These are phyloP conservation scores for Cryptomyrus ogoouensis DNA, from an alignment of 2,113 vertebrate genomes.

Conservation along the genomic window DNA sequence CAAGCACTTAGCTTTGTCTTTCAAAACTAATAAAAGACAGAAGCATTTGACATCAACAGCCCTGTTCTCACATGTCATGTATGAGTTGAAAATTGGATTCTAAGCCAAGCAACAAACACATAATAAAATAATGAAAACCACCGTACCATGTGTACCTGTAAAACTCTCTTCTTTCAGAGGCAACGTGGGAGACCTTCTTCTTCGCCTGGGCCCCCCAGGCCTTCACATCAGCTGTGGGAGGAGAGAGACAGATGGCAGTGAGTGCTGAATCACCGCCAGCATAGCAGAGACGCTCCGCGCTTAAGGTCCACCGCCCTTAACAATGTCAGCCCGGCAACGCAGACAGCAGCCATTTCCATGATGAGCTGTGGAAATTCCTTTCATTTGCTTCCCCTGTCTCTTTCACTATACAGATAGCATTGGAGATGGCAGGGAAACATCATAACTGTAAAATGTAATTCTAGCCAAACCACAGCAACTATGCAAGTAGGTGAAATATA, in stretches of 20 bases:
- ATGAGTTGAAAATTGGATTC: background rate
- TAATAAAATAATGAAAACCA: slow-evolving; percentile 46
- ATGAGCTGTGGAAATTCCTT: slow-evolving; percentile 47
- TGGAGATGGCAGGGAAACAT: slow-evolving; percentile 40
- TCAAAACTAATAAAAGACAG: background rate
- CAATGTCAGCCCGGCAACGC: slow-evolving; percentile 28
- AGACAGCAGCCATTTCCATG: slow-evolving; percentile 53
- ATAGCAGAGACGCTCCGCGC: background rate
- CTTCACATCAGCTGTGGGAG: slow-evolving; percentile 58
- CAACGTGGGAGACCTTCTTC: slow-evolving; percentile 44
- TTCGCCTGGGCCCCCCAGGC: slow-evolving; percentile 39
- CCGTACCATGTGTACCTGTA: slow-evolving; percentile 54
- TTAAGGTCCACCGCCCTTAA: background rate
- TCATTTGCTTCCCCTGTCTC: slow-evolving; percentile 43
- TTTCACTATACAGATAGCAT: slow-evolving; percentile 45
- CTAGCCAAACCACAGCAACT: slow-evolving; percentile 20
- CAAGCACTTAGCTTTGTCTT: background rate
- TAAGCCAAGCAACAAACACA: background rate
- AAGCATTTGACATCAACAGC: background rate
- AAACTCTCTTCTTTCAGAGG: slow-evolving; percentile 47
- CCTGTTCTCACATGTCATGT: background rate
- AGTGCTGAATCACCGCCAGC: background rate
- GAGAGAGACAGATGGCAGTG: slow-evolving; percentile 6
- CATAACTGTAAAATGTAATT: slow-evolving; percentile 28
- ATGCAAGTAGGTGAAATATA: slow-evolving; percentile 36